Percentiles rank a stretch among this genome's conserved stretches.
phyloP scores from a whole-genome alignment of 2,888 invertebrate genomes.

The Amitus sp. region DNA sequence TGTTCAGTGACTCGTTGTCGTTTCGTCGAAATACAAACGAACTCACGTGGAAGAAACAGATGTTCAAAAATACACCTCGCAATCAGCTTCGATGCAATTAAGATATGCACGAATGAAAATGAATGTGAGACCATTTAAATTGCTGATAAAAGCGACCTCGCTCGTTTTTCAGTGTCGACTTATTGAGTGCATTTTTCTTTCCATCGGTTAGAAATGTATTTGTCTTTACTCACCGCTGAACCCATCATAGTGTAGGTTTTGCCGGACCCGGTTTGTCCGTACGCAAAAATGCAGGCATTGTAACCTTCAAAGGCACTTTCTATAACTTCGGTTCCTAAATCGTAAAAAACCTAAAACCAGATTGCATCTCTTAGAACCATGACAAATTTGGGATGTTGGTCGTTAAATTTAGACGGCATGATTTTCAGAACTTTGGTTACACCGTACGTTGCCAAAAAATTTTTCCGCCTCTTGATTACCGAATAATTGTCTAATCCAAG shows the following conservation, averaged over 20 bases:
- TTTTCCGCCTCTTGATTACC: too few relatives aligned
- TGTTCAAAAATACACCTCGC: too few relatives aligned
- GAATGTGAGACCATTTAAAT: background rate
- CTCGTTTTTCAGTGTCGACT: background rate
- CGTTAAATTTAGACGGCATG: too few relatives aligned
- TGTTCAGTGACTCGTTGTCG: background rate
- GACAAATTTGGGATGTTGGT: too few relatives aligned
- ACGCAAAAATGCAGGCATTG: constrained; percentile 92
- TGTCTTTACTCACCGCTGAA: constrained; percentile 69
- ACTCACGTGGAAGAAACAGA: background rate
- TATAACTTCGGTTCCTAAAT: constrained; percentile 81
- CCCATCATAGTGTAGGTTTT: constrained; percentile 96
- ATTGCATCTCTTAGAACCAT: too few relatives aligned
- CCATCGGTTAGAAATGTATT: background rate
- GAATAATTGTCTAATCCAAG: too few relatives aligned
- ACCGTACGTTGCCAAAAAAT: too few relatives aligned
- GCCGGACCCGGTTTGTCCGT: constrained; percentile 91
- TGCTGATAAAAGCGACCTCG: background rate
- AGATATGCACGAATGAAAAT: too few relatives aligned
- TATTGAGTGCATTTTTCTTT: too few relatives aligned
- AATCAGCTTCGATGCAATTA: too few relatives aligned
- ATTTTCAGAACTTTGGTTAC: too few relatives aligned
- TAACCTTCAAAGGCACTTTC: constrained; percentile 86
- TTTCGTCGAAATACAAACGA: background rate
- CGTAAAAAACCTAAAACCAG: constrained; percentile 73